Conservation (phyloP, 2,797 vertebrate genomes). For the Aphelocoma californica region DNA sequence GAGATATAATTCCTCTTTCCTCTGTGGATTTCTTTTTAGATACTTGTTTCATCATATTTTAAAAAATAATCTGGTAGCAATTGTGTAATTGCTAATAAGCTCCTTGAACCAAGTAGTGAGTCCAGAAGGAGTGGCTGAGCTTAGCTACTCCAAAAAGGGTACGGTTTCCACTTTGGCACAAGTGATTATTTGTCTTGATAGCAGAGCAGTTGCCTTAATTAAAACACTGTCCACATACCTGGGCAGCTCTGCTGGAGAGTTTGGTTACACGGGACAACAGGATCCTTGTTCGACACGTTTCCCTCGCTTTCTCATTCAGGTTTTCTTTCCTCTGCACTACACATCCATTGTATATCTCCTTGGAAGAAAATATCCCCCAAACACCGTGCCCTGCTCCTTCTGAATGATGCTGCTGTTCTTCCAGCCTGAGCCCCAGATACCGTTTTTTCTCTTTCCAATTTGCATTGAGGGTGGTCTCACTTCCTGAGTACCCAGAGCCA, state of each 20-base stretch:
- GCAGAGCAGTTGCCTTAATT: conserved; percentile 69
- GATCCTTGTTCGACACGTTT: conserved; percentile 48
- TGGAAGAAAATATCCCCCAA: background rate
- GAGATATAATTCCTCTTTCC: background rate
- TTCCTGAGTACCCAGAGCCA: background rate
- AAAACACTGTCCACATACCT: conserved; percentile 61
- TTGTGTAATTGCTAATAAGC: background rate
- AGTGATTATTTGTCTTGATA: conserved; percentile 49
- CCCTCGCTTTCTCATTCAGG: conserved; percentile 50
- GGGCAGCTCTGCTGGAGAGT: conserved; percentile 33
- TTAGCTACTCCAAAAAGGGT: background rate
- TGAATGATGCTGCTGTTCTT: conserved; percentile 41
- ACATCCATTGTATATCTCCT: conserved; percentile 11
- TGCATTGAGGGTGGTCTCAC: conserved; percentile 17
- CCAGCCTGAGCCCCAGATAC: background rate
- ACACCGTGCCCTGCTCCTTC: background rate
- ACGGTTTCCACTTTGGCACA: conserved; percentile 11
- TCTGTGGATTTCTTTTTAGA: background rate
- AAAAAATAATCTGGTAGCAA: background rate
- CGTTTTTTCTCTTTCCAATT: background rate
- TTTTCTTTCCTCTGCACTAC: conserved; percentile 46
- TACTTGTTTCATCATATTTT: background rate
- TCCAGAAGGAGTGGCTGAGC: background rate
- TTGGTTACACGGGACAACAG: conserved; percentile 55
- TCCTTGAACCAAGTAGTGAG: background rate